Evolutionary conservation across 2,888 invertebrate species (phyloP), one percentile per base, ranked within the genome.

Genomic region (Caenorhabditis panamensis): DNA sequence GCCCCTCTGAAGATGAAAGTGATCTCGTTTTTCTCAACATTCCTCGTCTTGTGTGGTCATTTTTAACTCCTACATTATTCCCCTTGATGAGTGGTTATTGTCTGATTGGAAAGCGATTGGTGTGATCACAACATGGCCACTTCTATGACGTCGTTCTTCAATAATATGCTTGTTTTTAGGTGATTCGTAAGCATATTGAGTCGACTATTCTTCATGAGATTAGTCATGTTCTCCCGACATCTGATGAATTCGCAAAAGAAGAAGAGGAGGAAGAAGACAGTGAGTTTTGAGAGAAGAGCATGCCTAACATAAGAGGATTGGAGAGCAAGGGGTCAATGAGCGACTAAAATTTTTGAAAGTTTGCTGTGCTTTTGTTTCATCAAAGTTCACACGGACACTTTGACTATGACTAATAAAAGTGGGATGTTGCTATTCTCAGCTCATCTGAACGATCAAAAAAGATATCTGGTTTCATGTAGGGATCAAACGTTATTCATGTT

Each of bases 151-250:
- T 51, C 51, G 16, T 37, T 37, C 51, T 41, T 41, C 20, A 47
- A 18, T 44, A 63, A 63, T 58, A 63, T 58, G 6, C 6, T 58
- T 59, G 64, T 79, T 84, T 89, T 68, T 77, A 90, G 90, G 90
- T 90, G 22, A 90, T 90, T 66, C 84, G 90, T 28, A 90, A 90
- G 69, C 90, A 90, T 81, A 91, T 91, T 68, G 91, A 91, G 62
- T 90, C 90, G 20, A 91, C 91, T 28, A 91, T 91, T 67, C 86
- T 91, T 64, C 91, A 91, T 82, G 91, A 91, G 79, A 91, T 91
- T 69, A 89, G 89, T 76, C 91, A 90, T 71, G 91, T 91, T 26
- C 82, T 91, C 51, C 91, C 91, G n/a, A 90, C 90, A 16, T 89
- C 88, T 18, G 90, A 90, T 79, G 90, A 90, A 72, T 90, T 90